Evolutionary conservation across 1,140 invertebrate species (phyloP).

Genomic region (Neelides sp.): DNA sequence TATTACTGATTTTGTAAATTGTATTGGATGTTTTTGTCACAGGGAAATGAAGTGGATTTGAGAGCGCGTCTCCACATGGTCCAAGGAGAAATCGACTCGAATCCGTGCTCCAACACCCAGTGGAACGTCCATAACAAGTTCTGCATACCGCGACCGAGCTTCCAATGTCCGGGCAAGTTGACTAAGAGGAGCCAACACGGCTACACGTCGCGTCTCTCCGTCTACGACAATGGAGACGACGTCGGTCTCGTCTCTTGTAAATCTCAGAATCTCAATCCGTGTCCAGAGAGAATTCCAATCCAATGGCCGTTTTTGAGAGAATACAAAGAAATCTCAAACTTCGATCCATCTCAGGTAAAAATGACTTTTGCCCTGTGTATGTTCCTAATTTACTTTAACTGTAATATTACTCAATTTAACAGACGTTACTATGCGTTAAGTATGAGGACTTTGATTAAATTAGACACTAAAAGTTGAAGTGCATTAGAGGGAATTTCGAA

Average conservation of each 20-base stretch:
- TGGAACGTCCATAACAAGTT: conserved; percentile 19
- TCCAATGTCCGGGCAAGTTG: conserved; percentile 18
- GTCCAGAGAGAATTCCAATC: conserved; percentile 4
- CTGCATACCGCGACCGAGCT: conserved; percentile 19
- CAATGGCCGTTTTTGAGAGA: conserved; percentile 21
- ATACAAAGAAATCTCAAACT: conserved; percentile 24
- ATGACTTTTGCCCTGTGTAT: background rate
- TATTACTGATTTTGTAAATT: background rate
- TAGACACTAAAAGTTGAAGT: too few species aligned
- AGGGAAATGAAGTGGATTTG: conserved; percentile 20
- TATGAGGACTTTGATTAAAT: too few species aligned
- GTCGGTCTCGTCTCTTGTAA: conserved; percentile 18
- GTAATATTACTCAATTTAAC: too few species aligned
- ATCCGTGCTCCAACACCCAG: conserved; percentile 18
- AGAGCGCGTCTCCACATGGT: conserved; percentile 20
- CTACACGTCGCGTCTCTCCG: conserved; percentile 24
- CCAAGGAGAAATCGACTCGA: conserved; percentile 27
- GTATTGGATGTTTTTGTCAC: too few species aligned
- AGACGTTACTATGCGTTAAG: too few species aligned
- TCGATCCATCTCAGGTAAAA: conserved; percentile 20
- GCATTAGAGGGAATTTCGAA: background rate
- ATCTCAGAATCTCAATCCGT: conserved; percentile 12
- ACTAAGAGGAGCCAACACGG: conserved; percentile 24
- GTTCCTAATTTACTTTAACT: background rate
- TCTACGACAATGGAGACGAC: conserved; percentile 15